Conservation (phyloP, 2,797 vertebrate genomes). For the Halcyon smyrnensis region DNA sequence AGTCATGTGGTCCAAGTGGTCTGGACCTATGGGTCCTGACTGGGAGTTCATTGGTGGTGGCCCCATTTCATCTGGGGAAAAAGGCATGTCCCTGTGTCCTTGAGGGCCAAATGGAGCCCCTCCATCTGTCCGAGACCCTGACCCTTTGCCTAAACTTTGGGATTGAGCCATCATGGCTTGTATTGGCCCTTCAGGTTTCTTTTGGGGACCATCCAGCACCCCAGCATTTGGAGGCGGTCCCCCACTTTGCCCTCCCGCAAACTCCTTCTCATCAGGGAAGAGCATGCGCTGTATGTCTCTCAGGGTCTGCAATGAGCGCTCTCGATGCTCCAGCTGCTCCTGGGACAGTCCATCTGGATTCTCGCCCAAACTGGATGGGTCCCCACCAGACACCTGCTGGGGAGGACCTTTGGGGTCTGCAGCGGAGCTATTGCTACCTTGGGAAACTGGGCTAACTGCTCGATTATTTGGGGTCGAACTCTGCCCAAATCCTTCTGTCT, state of each 20-base stretch:
- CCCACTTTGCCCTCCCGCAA: slow-evolving; percentile 79
- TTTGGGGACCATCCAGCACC: slow-evolving; percentile 83
- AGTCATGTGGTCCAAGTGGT: slow-evolving; percentile 96
- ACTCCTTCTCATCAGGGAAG: slow-evolving; percentile 93
- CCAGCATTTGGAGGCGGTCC: slow-evolving; percentile 76
- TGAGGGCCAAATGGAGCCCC: slow-evolving; percentile 92
- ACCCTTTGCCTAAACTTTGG: slow-evolving; percentile 94
- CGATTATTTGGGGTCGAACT: slow-evolving; percentile 88
- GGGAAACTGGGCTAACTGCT: slow-evolving; percentile 85
- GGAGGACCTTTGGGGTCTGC: slow-evolving; percentile 82
- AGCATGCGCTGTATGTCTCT: slow-evolving; percentile 99
- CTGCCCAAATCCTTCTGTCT: slow-evolving; percentile 83
- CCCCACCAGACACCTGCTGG: slow-evolving; percentile 87
- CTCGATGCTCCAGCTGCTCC: slow-evolving; percentile 88
- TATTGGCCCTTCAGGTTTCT: slow-evolving; percentile 91
- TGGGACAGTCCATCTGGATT: slow-evolving; percentile 97
- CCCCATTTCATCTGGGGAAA: slow-evolving; percentile 95
- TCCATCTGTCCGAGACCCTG: slow-evolving; percentile 91
- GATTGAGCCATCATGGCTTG: slow-evolving; percentile 99
- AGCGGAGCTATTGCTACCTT: slow-evolving; percentile 85
- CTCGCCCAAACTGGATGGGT: slow-evolving; percentile 89
- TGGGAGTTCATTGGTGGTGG: slow-evolving; percentile 88
- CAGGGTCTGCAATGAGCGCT: slow-evolving; percentile 86
- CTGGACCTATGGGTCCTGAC: slow-evolving; percentile 82
- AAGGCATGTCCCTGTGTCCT: slow-evolving; percentile 94